Evolutionary conservation across 2,888 invertebrate genomes (phyloP).

Genomic region (Alitta virens): DNA sequence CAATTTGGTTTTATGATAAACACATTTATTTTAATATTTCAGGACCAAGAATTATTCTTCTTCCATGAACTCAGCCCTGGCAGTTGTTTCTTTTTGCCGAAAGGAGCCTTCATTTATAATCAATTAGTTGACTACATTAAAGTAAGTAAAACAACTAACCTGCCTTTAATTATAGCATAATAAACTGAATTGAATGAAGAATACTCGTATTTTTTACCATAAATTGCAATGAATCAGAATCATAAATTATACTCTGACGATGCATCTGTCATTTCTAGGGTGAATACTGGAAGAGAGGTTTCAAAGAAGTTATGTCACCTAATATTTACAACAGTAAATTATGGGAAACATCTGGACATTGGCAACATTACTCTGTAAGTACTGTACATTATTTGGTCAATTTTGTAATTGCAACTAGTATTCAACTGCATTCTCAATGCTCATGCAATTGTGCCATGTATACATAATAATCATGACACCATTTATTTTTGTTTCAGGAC

Average conservation of each 20-base stretch:
- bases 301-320: slow-evolving; percentile 85
- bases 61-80: slow-evolving; percentile 98
- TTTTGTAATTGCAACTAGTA: neutral
- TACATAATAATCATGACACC: too few species aligned
- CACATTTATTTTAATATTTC: too few species aligned
- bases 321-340: slow-evolving; percentile 94
- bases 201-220: too few species aligned
- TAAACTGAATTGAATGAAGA: too few species aligned
- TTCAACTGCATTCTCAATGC: neutral
- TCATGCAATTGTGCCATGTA: too few species aligned
- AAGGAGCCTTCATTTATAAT: slow-evolving; percentile 96
- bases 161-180: too few species aligned
- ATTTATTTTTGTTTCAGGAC: slow-evolving; percentile 61
- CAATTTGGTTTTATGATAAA: too few species aligned
- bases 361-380: slow-evolving; percentile 87
- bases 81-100: slow-evolving; percentile 96
- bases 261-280: slow-evolving; percentile 55
- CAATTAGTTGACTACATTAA: slow-evolving; percentile 81
- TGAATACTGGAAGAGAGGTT: slow-evolving; percentile 88
- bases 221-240: too few species aligned
- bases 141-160: too few species aligned
- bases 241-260: too few species aligned
- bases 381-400: neutral
- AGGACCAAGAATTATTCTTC: slow-evolving; percentile 97
- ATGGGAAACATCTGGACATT: slow-evolving; percentile 98